Percentiles rank a stretch among this genome's conserved stretches.
Evolutionary conservation across 2,888 invertebrate species (phyloP).

Genomic region (Loripinus fragilis): DNA sequence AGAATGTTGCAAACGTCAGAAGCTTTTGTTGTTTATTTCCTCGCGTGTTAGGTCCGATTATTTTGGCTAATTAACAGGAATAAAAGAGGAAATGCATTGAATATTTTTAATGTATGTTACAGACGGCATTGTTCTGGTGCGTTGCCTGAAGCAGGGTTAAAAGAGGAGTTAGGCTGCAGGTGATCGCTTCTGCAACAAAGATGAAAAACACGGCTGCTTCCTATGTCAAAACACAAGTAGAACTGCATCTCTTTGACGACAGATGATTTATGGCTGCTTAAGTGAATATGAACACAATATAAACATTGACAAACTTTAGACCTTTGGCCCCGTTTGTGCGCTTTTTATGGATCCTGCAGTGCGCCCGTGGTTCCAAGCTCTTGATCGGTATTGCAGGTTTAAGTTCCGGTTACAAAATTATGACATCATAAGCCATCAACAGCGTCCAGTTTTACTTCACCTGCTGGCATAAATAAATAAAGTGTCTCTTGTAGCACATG

Average conservation of each 20-base stretch:
- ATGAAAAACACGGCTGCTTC: slow-evolving; percentile 57
- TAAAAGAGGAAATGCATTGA: slow-evolving; percentile 78
- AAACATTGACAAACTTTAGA: slow-evolving; percentile 63
- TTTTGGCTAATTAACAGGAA: slow-evolving; percentile 79
- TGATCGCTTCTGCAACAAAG: slow-evolving; percentile 73
- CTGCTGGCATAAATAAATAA: slow-evolving; percentile 17
- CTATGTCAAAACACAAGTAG: slow-evolving; percentile 73
- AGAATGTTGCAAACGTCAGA: slow-evolving; percentile 51
- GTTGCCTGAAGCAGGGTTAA: slow-evolving; percentile 71
- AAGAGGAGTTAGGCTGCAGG: slow-evolving; percentile 73
- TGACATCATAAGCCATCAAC: slow-evolving; percentile 14
- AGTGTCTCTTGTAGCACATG: not conserved
- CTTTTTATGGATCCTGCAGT: slow-evolving; percentile 8
- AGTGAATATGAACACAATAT: slow-evolving; percentile 75
- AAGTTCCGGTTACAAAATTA: slow-evolving; percentile 18
- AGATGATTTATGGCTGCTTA: slow-evolving; percentile 81
- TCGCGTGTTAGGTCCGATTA: slow-evolving; percentile 80
- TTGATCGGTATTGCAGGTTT: slow-evolving; percentile 9
- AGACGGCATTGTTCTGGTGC: slow-evolving; percentile 71
- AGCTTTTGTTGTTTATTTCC: slow-evolving; percentile 72
- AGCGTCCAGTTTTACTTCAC: not conserved
- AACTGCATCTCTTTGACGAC: slow-evolving; percentile 46
- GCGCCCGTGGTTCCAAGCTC: slow-evolving; percentile 13
- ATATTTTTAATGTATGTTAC: slow-evolving; percentile 67
- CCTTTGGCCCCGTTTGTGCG: slow-evolving; percentile 39